phyloP scores from a whole-genome alignment of 1,140 invertebrate genomes.

The Aphelenchoides avenae region DNA sequence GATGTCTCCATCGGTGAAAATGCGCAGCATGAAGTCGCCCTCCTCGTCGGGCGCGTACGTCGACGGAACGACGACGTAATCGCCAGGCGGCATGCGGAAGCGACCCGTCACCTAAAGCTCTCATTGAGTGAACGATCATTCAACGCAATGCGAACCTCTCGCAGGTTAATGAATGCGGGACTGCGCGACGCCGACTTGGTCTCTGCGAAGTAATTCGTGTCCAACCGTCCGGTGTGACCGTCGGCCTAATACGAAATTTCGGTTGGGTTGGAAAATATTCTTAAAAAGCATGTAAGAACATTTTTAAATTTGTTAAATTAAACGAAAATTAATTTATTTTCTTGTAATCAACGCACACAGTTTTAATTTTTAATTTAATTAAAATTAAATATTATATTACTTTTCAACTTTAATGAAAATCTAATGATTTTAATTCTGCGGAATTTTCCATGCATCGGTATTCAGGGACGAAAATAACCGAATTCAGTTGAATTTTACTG shows the following conservation, averaged over 20 bases:
- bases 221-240: slow-evolving; percentile 75
- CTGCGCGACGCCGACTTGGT: slow-evolving; percentile 82
- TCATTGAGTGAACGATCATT: slow-evolving; percentile 83
- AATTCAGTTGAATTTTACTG: background rate
- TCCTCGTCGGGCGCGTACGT: slow-evolving; percentile 93
- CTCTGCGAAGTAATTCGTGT: slow-evolving; percentile 88
- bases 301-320: background rate
- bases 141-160: slow-evolving; percentile 64
- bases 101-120: slow-evolving; percentile 75
- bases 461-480: background rate
- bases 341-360: background rate
- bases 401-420: too few species aligned
- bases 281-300: too few species aligned
- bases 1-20: slow-evolving; percentile 69
- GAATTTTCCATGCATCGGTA: background rate
- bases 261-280: background rate
- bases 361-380: too few species aligned
- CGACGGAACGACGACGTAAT: slow-evolving; percentile 91
- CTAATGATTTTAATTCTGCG: slow-evolving; percentile 1
- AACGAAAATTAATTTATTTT: background rate
- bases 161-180: slow-evolving; percentile 75
- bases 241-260: slow-evolving; percentile 30
- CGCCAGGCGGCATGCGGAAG: slow-evolving; percentile 85
- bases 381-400: too few species aligned
- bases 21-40: slow-evolving; percentile 86